Evolutionary conservation across 1,140 invertebrate species (phyloP), one percentile per base, ranked within the genome.

Genomic region (Euwallacea similis): DNA sequence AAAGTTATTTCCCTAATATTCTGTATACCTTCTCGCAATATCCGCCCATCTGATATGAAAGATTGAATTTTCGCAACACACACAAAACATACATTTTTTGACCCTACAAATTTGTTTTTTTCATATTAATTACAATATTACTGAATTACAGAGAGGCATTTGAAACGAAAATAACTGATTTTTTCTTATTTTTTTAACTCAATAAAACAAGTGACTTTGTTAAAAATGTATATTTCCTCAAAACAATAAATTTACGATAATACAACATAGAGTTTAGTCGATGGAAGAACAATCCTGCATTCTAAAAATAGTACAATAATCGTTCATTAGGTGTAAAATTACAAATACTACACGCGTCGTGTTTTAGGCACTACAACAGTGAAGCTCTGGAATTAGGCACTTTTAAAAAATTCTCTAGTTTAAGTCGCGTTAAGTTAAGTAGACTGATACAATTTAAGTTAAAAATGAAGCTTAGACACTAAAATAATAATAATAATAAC

Each of bases 231-330:
- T 65, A 33, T 41, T 65, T 65, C 33, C n/a, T 42, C 66, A 65
- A 42, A 50, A 65, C 21, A 60, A 33, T 60, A 43, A 61, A 61
- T 61, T 10, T 15, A 56, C 13, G 21, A 56, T 3, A 33, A 56
- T 13, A 56, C n/a, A 56, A 56, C n/a, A 13, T 15, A 61, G 42
- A 42, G 16, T 61, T 61, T 11, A 61, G 58, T 61, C 66, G 46
- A 11, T 68, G 11, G 16, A 61, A 42, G 47, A 69, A 69, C 67
- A 68, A n/a, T 68, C 66, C 66, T 61, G 15, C 21, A 2, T n/a
- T 61, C 21, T 10, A 58, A 11, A n/a, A 15, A 58, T 9, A 15
- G 3, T 2, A 13, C 21, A 61, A 61, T 2, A 61, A 56, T 56
- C 21, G 55, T 6, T 56, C 10, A 13, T 10, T 56, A 15, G 21